phyloP scores from a whole-genome alignment of 92 coral and sea anemone species.

The Chrysogorgia sp. region DNA sequence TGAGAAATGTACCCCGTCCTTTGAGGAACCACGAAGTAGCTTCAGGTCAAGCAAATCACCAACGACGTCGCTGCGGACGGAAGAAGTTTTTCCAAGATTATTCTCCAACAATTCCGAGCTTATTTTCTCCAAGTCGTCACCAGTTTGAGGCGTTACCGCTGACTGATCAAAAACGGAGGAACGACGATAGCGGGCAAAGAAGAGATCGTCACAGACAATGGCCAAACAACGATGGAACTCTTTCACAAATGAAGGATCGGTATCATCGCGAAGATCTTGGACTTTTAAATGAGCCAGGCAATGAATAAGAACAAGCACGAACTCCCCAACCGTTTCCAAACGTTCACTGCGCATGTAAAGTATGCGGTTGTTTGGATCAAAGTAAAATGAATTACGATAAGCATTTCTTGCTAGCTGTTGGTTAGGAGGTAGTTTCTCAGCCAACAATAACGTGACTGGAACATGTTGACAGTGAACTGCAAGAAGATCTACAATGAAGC shows the following conservation, averaged over 20 bases:
- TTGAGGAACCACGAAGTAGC: constrained; percentile 88
- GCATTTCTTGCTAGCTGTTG: constrained; percentile 87
- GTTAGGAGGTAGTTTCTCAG: constrained; percentile 95
- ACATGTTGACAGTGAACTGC: constrained; percentile 93
- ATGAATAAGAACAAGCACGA: constrained; percentile 86
- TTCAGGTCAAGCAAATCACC: constrained; percentile 87
- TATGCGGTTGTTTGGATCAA: constrained; percentile 91
- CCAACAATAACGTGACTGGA: constrained; percentile 90
- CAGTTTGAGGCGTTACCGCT: constrained; percentile 63
- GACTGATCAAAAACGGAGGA: constrained; percentile 89
- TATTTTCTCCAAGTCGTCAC: constrained; percentile 64
- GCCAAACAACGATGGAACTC: constrained; percentile 98
- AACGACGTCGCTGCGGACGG: constrained; percentile 82
- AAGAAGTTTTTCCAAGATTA: constrained; percentile 75
- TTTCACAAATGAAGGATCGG: constrained; percentile 89
- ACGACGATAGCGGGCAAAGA: constrained; percentile 98
- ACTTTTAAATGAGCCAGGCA: constrained; percentile 93
- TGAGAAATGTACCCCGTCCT: constrained; percentile 95
- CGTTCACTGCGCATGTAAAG: constrained; percentile 90
- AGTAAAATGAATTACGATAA: constrained; percentile 96
- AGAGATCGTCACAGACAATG: constrained; percentile 92
- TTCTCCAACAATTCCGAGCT: constrained; percentile 79
- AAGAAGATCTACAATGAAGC: constrained; percentile 89
- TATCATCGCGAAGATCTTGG: constrained; percentile 94
- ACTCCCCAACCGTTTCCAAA: constrained; percentile 96